These are phyloP conservation scores for Callaeas wilsoni DNA, from an alignment of 2,113 vertebrate species.

Conservation along the genomic window DNA sequence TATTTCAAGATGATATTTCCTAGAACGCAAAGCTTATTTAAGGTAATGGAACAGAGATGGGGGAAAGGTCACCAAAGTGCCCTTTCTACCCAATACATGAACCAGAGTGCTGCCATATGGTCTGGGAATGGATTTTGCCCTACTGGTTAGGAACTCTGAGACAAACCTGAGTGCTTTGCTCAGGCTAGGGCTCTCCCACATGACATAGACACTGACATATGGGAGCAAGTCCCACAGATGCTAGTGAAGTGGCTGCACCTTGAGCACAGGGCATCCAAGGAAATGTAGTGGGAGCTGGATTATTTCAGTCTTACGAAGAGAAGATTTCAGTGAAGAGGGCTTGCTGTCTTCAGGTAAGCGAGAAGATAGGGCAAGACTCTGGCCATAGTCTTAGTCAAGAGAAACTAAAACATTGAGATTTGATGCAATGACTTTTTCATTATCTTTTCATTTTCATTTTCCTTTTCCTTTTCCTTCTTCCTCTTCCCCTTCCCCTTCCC, in stretches of 20 bases:
- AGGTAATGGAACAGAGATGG: neutral
- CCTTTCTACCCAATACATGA: neutral
- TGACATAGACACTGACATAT: rapidly evolving
- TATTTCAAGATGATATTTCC: neutral
- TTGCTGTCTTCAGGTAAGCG: neutral
- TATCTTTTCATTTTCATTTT: rapidly evolving
- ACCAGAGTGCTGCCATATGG: neutral
- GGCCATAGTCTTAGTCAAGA: neutral
- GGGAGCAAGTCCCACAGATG: rapidly evolving
- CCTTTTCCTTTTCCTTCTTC: too few species aligned
- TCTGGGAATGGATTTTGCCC: neutral
- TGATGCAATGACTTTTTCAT: rapidly evolving
- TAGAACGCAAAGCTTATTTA: neutral
- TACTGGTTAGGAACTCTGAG: neutral
- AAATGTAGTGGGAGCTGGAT: neutral
- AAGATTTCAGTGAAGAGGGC: neutral
- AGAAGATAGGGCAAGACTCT: neutral
- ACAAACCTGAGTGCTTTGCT: neutral
- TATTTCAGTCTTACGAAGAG: neutral
- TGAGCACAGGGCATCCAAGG: neutral
- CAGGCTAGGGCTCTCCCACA: neutral
- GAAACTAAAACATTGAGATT: neutral
- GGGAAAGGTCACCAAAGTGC: neutral
- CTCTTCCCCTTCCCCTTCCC: too few species aligned
- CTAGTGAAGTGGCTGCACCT: neutral